A percentile compares a stretch with the other conserved stretches of the same genome.
phyloP scores from a whole-genome alignment of 1,140 invertebrate genomes.

The Drosophila ambigua region DNA sequence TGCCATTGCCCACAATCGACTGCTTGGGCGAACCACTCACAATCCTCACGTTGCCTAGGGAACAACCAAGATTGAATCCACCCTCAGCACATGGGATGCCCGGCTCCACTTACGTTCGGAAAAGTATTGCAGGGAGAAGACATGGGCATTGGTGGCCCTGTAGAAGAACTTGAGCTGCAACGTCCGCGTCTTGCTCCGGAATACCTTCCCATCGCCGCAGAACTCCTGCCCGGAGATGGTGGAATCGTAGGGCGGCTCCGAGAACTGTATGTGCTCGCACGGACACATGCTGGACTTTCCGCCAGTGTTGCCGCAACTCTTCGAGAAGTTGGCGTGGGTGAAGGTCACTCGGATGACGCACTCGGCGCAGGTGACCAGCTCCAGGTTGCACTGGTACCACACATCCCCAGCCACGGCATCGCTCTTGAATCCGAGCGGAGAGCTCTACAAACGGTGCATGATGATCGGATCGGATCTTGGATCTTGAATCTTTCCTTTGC shows the following conservation, averaged over 20 bases:
- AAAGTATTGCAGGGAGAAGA: constrained; percentile 88
- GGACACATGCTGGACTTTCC: constrained; percentile 82
- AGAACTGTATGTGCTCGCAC: constrained; percentile 89
- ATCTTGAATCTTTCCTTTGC: too few relatives aligned
- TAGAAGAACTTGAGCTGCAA: constrained; percentile 87
- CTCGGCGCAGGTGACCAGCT: constrained; percentile 89
- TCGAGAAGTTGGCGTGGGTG: constrained; percentile 84
- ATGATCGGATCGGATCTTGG: neutral
- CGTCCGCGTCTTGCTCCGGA: constrained; percentile 87
- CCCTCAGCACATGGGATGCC: neutral
- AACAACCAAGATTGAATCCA: neutral
- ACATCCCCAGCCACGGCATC: constrained; percentile 55
- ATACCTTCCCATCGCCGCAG: constrained; percentile 86
- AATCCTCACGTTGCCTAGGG: constrained; percentile 87
- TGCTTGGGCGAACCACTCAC: constrained; percentile 85
- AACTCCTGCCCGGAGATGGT: constrained; percentile 87
- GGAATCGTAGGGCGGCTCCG: constrained; percentile 88
- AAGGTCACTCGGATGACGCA: constrained; percentile 88
- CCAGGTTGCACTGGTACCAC: constrained; percentile 87
- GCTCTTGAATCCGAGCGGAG: constrained; percentile 55
- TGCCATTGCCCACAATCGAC: constrained; percentile 61
- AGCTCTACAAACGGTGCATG: constrained; percentile 51
- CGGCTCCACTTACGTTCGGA: constrained; percentile 86
- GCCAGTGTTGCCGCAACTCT: constrained; percentile 77
- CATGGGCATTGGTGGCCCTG: constrained; percentile 86